Percentiles rank a stretch among this genome's conserved stretches.
Evolutionary conservation across 1,140 invertebrate species (phyloP).

Genomic region (Pseudomyrmex gracilis): DNA sequence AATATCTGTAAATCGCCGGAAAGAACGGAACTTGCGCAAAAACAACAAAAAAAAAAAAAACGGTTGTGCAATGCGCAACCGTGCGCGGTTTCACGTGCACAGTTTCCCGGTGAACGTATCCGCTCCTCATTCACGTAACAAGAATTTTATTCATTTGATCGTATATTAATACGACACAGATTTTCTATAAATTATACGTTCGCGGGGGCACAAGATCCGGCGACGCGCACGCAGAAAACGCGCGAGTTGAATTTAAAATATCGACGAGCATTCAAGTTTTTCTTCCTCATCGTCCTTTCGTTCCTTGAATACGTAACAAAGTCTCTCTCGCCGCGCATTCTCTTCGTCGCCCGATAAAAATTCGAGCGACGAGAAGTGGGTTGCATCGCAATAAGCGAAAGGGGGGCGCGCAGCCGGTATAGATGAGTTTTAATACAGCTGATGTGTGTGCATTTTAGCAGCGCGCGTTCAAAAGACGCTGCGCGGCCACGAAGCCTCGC

Average conservation of each 20-base stretch:
- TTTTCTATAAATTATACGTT: background rate
- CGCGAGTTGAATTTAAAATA: background rate
- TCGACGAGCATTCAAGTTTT: too few species aligned
- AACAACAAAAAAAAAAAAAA: background rate
- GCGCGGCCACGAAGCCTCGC: background rate
- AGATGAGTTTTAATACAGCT: constrained; percentile 48
- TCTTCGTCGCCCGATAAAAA: background rate
- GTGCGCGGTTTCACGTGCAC: constrained; percentile 11
- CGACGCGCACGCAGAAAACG: background rate
- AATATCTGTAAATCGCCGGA: constrained; percentile 39
- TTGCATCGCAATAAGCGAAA: constrained; percentile 7
- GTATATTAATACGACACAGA: constrained; percentile 40
- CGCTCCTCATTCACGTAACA: constrained; percentile 20
- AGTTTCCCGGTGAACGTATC: constrained; percentile 48
- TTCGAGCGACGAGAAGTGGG: background rate
- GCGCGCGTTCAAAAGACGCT: constrained; percentile 17
- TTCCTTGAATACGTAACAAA: background rate
- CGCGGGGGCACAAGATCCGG: background rate
- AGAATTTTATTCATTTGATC: background rate
- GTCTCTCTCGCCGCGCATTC: background rate
- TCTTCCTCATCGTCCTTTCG: background rate
- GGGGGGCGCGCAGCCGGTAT: background rate
- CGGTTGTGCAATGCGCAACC: constrained; percentile 44
- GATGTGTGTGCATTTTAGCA: constrained; percentile 41
- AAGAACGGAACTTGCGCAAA: constrained; percentile 66